phyloP scores from a whole-genome alignment of 2,113 vertebrate genomes.

The Scalopus aquaticus region DNA sequence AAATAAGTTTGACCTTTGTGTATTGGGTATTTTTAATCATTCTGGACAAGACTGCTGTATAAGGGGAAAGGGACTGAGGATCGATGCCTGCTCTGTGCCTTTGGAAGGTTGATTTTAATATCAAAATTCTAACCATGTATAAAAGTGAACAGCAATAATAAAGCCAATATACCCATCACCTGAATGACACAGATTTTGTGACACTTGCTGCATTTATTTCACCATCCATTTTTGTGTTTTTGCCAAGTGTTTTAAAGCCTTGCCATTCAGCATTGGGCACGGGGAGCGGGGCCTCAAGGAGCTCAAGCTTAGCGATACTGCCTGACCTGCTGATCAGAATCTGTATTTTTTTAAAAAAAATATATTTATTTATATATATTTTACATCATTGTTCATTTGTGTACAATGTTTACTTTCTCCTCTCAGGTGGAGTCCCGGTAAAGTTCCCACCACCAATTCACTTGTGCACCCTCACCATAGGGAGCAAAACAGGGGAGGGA shows the following conservation, averaged over 20 bases:
- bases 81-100: background rate
- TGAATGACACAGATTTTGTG: background rate
- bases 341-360: background rate
- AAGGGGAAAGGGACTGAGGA: background rate
- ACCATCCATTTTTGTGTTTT: background rate
- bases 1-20: background rate
- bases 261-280: background rate
- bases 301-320: background rate
- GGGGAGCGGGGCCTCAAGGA: background rate
- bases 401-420: no score
- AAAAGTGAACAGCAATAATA: background rate
- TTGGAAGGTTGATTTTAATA: background rate
- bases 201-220: background rate
- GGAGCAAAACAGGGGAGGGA: no score
- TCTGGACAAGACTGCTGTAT: background rate
- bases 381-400: no score
- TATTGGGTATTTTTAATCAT: background rate
- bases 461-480: no score
- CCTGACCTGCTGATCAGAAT: background rate
- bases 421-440: no score
- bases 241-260: background rate
- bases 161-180: background rate
- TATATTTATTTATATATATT: no score
- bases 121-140: background rate
- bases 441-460: no score